Base-by-base conservation (phyloP, 2,797 vertebrate genomes). In the Enteromius treurensis region DNA sequence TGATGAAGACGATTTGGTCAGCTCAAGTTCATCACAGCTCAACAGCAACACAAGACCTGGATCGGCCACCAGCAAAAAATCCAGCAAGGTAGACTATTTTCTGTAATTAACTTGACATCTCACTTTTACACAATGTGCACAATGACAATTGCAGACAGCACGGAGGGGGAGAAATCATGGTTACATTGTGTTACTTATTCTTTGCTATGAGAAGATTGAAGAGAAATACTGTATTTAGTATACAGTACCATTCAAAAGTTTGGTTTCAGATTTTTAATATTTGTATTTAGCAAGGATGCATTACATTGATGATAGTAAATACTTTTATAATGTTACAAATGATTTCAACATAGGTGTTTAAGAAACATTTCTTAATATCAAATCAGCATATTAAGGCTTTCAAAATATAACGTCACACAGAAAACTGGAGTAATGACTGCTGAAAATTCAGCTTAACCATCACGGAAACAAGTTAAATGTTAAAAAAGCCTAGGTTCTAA, bases 41-140 rank as follows among this genome's bases (percentile, higher is more conserved):
- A 99, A 99, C 91, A 98, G 96, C 91, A 99, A 97, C 95, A 98
- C 98, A 0, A 93, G 98, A 29, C 98, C 98, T 23, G 96, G 97
- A 86, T 99, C 98, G 0, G 98, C 98, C 79, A 97, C 97, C 0
- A 99, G 98, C 95, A 98, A 97, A 92, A 99, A 98, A 89, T 99
- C 98, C 23, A 92, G 90, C 92, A 97, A 97, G 97, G 98, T 99
- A 83, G 79, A 75, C 40, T 49, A 11, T 32, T 71, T 49, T 53
- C 23, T 51, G 17, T 58, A 8, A 23, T 40, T 40, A 55, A 32
- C 19, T 23, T 2, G 2, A 67, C 37, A 29, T 29, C 26, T 75
- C 13, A 55, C 13, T 64, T 49, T 78, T 47, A 34, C 42, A 79
- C 45, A 51, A 8, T 51, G 23, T 78, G 13, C 23, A 8, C 29